Percentiles rank a stretch among this genome's conserved stretches.
Evolutionary conservation across 2,888 invertebrate species (phyloP).

Genomic region (Parnassius orleans): DNA sequence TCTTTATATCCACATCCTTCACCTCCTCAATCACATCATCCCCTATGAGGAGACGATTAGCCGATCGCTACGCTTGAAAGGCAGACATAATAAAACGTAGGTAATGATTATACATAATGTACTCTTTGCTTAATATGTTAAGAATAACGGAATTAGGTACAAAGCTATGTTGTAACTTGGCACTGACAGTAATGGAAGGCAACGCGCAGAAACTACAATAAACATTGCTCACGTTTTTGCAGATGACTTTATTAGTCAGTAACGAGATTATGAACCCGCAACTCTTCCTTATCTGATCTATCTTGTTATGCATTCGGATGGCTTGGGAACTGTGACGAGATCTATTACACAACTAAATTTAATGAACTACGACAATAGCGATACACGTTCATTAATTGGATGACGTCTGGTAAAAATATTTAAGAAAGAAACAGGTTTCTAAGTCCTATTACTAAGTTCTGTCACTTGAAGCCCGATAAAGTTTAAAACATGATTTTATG

Average conservation of each 20-base stretch:
- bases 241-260: constrained; percentile 69
- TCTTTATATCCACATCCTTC: too few relatives aligned
- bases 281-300: constrained; percentile 69
- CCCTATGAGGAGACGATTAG: too few relatives aligned
- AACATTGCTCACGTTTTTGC: constrained; percentile 73
- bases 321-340: constrained; percentile 67
- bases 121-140: too few relatives aligned
- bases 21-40: too few relatives aligned
- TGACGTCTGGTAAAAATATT: constrained; percentile 1
- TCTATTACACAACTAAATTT: constrained; percentile 51
- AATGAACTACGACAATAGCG: constrained; percentile 18
- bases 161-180: not conserved
- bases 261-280: constrained; percentile 57
- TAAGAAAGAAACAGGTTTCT: too few relatives aligned
- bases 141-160: not conserved
- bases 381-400: constrained; percentile 20
- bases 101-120: too few relatives aligned
- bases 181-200: constrained; percentile 63
- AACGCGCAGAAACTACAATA: constrained; percentile 55
- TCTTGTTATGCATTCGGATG: constrained; percentile 68
- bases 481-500: too few relatives aligned
- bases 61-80: too few relatives aligned
- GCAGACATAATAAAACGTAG: too few relatives aligned
- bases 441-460: too few relatives aligned
- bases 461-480: too few relatives aligned